phyloP scores from a whole-genome alignment of 2,888 invertebrate genomes.

The Drosophila aldrichi region DNA sequence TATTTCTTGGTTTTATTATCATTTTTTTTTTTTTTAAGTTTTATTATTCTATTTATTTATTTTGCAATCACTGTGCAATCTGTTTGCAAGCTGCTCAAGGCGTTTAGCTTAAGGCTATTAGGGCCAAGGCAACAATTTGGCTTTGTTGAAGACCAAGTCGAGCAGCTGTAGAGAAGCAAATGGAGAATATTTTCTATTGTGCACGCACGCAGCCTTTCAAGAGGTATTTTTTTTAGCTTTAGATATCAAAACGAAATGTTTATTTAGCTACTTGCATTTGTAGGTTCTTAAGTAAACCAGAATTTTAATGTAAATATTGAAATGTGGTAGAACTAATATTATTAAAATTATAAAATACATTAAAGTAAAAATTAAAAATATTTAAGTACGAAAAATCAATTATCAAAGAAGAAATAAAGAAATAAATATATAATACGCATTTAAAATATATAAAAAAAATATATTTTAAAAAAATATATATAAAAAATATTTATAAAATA shows the following conservation, averaged over 20 bases:
- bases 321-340: too few relatives aligned
- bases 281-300: too few relatives aligned
- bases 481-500: too few relatives aligned
- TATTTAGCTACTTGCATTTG: neutral
- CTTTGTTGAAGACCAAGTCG: constrained; percentile 13
- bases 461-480: too few relatives aligned
- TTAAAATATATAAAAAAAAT: too few relatives aligned
- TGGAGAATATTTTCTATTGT: constrained; percentile 13
- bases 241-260: neutral
- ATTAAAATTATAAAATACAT: too few relatives aligned
- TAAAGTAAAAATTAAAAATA: too few relatives aligned
- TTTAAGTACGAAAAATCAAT: too few relatives aligned
- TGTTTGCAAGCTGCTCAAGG: constrained; percentile 5
- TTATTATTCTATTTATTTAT: neutral
- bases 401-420: too few relatives aligned
- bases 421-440: too few relatives aligned
- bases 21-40: neutral
- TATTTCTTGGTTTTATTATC: neutral
- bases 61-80: constrained; percentile 8
- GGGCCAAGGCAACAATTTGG: constrained; percentile 24
- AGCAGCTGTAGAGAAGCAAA: constrained; percentile 3
- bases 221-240: neutral
- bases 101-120: constrained; percentile 22
- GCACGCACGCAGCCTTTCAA: neutral
- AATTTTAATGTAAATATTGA: too few relatives aligned